phyloP scores from a whole-genome alignment of 2,888 invertebrate genomes.

The Xestia rhomboidea region DNA sequence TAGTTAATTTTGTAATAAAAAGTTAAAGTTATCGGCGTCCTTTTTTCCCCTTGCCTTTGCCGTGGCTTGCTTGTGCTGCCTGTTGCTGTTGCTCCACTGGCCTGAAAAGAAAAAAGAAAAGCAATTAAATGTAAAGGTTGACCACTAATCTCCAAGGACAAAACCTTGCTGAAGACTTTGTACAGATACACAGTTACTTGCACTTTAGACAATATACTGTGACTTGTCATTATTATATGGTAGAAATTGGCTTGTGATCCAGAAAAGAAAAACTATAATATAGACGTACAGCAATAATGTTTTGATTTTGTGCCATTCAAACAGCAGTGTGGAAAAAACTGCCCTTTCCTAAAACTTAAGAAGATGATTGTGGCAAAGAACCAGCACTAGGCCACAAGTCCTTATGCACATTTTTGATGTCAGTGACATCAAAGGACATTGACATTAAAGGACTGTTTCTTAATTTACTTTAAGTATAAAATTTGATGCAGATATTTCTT shows the following conservation, averaged over 20 bases:
- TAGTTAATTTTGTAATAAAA: constrained; percentile 61
- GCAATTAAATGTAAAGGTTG: not conserved
- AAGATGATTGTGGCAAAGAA: rapidly evolving
- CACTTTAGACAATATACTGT: not conserved
- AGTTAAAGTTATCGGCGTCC: constrained; percentile 82
- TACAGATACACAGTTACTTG: not conserved
- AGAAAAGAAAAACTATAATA: not conserved
- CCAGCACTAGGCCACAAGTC: not conserved
- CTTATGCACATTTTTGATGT: too few species aligned
- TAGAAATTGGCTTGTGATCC: not conserved
- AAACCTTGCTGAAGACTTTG: not conserved
- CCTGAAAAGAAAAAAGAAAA: constrained; percentile 72
- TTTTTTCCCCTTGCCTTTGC: constrained; percentile 87
- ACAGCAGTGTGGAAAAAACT: not conserved
- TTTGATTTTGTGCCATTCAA: not conserved
- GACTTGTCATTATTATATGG: not conserved
- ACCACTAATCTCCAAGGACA: not conserved
- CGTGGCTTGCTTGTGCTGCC: constrained; percentile 77
- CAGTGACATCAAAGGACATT: too few species aligned
- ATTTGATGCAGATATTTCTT: not conserved
- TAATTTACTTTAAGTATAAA: not conserved
- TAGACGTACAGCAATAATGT: not conserved
- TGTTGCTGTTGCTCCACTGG: constrained; percentile 87
- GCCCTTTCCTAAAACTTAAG: not conserved
- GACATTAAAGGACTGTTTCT: not conserved